Base-by-base conservation (phyloP, 2,113 vertebrate genomes). In the Cacatua alba region DNA sequence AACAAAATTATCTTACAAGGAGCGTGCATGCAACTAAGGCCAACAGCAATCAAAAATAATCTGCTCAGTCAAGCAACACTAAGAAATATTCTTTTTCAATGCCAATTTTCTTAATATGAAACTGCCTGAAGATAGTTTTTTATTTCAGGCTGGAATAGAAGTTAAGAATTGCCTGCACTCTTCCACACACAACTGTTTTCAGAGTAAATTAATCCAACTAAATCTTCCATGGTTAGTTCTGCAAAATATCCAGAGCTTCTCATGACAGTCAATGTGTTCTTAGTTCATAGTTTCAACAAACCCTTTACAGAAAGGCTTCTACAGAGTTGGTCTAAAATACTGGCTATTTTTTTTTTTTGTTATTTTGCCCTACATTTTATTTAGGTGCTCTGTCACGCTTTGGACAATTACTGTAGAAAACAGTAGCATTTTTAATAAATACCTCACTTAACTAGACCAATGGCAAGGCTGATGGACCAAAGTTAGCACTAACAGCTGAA, bases 31-130 rank as follows among this genome's bases (percentile, higher is more conserved):
- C 64, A 85, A 59, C 65, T 49, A 14, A 85, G 46, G 33, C 57
- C 77, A 95, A 39, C 37, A 92, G 37, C 65, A 85, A 91, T 80
- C 81, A 92, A 72, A 94, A 90, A 39, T 19, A 62, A 82, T 79
- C 57, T 84, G 41, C 24, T 82, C 60, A 81, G 17, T 57, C 53
- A 69, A 17, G 57, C 31, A 90, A 90, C 93, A 74, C 49, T 77
- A 76, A 88, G 82, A 86, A 90, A 70, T 63, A 92, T 18, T 88
- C 24, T 83, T 94, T 88, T 82, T 25, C 25, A 64, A 53, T 92
- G 44, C 11, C 92, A 72, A 82, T 93, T 94, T 91, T 71, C 48
- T 78, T 75, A 51, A 82, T 71, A 89, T 62, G 33, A 79, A 95
- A 76, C 10, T 62, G 44, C 57, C 81, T 52, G 67, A 52, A 94